Evolutionary conservation across 2,888 invertebrate genomes (phyloP), one percentile per base, ranked within the genome.

Genomic region (Ischnura elegans): DNA sequence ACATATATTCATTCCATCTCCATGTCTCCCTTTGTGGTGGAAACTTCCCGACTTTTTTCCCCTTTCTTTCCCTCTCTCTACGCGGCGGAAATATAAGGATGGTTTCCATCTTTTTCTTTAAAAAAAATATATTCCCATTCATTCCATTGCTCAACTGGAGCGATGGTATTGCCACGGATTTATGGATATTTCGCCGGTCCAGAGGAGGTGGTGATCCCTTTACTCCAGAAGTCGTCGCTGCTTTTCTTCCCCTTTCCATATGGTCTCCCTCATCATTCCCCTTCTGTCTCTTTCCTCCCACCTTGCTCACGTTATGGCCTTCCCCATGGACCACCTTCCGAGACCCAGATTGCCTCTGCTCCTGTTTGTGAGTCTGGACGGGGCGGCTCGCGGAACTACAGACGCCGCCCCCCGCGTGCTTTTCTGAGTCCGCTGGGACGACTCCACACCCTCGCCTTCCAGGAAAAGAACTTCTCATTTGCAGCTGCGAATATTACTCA

Each of bases 281-380:
- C 21, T 61, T 61, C 61, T 13, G 25, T n/a, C 61, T 61, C 61
- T 61, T 6, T 6, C 76, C 29, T 29, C 76, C 36, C 4, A 0
- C 76, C 16, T 36, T 36, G 8, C 29, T 36, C 6, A 45, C 8
- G 10, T 25, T n/a, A 25, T 76, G 76, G 51, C 90, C 90, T 61
- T 16, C 61, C n/a, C 43, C 45, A n/a, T 42, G 90, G 90, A 90
- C 90, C 61, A 55, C 90, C 90, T 61, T n/a, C 61, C 2, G 90
- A 90, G 61, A 90, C 55, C 90, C 90, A 90, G 90, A 90, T 90
- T 90, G n/a, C 90, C 90, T 90, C 45, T n/a, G 90, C 90, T 90
- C 61, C 90, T 45, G 90, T 90, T 43, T 66, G 51, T n/a, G 29
- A 36, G 61, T 66, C 43, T 29, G 61, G 47, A n/a, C 43, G 86